These are phyloP conservation scores for Dendronephthya gigantea DNA, from an alignment of 64 coral and sea anemone genomes.

Conservation along the genomic window DNA sequence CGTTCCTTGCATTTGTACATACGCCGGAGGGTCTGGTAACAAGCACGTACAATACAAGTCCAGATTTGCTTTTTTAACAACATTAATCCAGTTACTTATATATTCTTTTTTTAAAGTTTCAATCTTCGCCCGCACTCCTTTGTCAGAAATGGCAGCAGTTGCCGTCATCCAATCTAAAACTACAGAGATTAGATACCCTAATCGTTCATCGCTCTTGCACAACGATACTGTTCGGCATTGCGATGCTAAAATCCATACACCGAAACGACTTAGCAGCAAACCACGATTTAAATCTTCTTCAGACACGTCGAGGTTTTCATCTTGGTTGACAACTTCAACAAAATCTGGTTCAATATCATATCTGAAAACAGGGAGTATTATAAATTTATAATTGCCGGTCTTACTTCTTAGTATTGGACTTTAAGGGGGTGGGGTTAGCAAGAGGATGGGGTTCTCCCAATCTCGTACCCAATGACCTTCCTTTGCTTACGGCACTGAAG, in stretches of 20 bases:
- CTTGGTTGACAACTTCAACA: neutral
- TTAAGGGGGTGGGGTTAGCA: no score
- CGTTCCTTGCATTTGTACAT: constrained; percentile 59
- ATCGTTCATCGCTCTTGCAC: constrained; percentile 59
- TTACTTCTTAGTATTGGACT: no score
- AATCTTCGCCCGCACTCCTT: constrained; percentile 66
- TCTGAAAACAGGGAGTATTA: neutral
- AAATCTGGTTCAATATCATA: constrained; percentile 7
- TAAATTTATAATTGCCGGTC: neutral
- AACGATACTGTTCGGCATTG: constrained; percentile 44
- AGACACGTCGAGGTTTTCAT: constrained; percentile 29
- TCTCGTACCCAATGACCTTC: no score
- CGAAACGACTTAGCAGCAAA: constrained; percentile 84
- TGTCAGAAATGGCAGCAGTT: constrained; percentile 47
- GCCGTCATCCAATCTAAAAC: constrained; percentile 84
- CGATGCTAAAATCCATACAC: constrained; percentile 78
- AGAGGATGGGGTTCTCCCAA: no score
- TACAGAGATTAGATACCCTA: constrained; percentile 80
- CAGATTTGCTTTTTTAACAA: constrained; percentile 68
- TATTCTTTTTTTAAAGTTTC: constrained; percentile 69
- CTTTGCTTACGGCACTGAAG: no score
- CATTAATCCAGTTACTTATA: constrained; percentile 70
- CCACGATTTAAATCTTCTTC: constrained; percentile 92
- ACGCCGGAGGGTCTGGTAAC: constrained; percentile 63
- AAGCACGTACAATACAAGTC: constrained; percentile 70